Evolutionary conservation across 2,888 invertebrate genomes (phyloP).

Genomic region (Ormyrus labotus): DNA sequence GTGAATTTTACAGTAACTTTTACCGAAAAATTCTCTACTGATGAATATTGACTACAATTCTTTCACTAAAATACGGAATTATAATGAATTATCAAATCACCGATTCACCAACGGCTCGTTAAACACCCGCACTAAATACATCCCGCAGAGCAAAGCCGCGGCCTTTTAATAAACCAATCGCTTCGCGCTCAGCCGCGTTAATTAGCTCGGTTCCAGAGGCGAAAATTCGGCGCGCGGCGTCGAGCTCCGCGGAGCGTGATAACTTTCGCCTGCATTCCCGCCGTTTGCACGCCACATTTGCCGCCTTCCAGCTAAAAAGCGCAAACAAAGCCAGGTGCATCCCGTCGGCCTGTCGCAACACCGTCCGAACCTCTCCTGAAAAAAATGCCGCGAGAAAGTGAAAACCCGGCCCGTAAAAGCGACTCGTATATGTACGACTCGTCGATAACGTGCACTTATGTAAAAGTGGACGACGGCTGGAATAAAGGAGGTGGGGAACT

Average conservation of each 20-base stretch:
- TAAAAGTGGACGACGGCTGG: neutral
- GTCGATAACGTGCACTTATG: neutral
- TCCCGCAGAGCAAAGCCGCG: neutral
- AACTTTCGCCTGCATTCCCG: conserved; percentile 8
- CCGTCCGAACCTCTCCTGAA: neutral
- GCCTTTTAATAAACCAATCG: neutral
- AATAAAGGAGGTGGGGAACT: no score
- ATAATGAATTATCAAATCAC: no score
- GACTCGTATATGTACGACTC: neutral
- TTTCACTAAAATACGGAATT: no score
- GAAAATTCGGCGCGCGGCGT: neutral
- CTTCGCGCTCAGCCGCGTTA: neutral
- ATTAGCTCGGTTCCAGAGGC: no score
- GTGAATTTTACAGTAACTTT: no score
- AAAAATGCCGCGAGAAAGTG: conserved; percentile 18
- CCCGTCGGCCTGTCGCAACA: conserved; percentile 15
- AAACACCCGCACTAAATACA: no score
- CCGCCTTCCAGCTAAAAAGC: neutral
- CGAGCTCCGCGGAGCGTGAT: conserved; percentile 16
- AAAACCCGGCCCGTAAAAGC: conserved; percentile 7
- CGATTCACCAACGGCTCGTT: no score
- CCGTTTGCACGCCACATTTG: neutral
- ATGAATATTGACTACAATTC: no score
- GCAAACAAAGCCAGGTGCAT: conserved; percentile 11
- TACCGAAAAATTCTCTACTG: no score